Percentiles rank a stretch among this genome's conserved stretches.
Evolutionary conservation across 1,140 invertebrate species (phyloP).

Genomic region (Drosophila orena): DNA sequence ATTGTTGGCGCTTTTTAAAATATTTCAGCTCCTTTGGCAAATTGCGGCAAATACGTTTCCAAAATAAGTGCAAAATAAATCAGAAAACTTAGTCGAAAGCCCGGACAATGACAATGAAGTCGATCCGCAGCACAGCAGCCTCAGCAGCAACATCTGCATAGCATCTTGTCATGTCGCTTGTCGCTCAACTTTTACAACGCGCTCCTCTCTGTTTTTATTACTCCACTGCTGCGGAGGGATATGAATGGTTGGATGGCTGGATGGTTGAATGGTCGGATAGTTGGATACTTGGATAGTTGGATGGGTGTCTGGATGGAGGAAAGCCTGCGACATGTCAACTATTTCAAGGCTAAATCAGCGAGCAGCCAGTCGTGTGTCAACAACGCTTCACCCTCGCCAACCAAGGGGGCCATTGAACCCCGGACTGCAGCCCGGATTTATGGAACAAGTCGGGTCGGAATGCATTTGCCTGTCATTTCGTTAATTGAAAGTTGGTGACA

Average conservation of each 20-base stretch:
- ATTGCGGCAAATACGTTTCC: constrained; percentile 33
- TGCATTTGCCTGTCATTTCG: constrained; percentile 54
- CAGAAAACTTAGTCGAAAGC: constrained; percentile 25
- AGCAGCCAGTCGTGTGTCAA: constrained; percentile 54
- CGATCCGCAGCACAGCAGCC: not conserved
- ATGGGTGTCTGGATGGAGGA: constrained; percentile 3
- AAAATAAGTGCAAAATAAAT: constrained; percentile 21
- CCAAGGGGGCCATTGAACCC: constrained; percentile 30
- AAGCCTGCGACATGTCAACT: constrained; percentile 57
- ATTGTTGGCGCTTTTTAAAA: constrained; percentile 28
- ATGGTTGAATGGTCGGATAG: constrained; percentile 18
- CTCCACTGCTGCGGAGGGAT: constrained; percentile 28
- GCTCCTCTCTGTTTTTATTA: constrained; percentile 29
- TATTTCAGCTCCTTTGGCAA: constrained; percentile 41
- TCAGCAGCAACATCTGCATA: constrained; percentile 35
- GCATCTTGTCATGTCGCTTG: constrained; percentile 37
- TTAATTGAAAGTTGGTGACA: constrained; percentile 59
- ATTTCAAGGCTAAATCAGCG: constrained; percentile 60
- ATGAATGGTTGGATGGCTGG: constrained; percentile 29
- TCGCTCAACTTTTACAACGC: constrained; percentile 40
- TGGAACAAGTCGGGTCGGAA: constrained; percentile 37
- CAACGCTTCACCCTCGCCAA: constrained; percentile 32
- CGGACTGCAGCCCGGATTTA: constrained; percentile 22
- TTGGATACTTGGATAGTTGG: constrained; percentile 12
- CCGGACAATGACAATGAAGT: constrained; percentile 25